phyloP scores from a whole-genome alignment of 2,888 invertebrate species.

The Pediacus dermestoides region DNA sequence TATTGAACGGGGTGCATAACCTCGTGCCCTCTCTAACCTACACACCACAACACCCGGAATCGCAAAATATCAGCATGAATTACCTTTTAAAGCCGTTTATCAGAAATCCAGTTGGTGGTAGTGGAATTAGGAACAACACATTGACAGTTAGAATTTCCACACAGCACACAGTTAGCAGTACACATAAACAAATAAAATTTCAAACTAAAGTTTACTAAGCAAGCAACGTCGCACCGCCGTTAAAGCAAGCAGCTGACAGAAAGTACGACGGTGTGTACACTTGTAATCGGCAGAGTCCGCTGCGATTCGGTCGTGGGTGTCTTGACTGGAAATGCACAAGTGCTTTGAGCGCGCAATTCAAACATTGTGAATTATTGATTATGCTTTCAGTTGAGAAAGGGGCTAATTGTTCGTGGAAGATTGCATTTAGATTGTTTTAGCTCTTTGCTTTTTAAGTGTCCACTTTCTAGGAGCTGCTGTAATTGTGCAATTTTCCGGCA shows the following conservation, averaged over 20 bases:
- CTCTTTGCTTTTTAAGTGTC: conserved; percentile 19
- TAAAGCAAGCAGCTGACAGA: conserved; percentile 68
- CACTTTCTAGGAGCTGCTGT: conserved; percentile 19
- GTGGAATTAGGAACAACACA: conserved; percentile 33
- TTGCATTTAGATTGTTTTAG: conserved; percentile 33
- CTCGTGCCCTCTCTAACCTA: conserved; percentile 47
- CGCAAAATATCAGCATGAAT: conserved; percentile 23
- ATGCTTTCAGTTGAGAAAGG: conserved; percentile 22
- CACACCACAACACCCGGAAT: conserved; percentile 34
- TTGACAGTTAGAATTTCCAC: conserved; percentile 37
- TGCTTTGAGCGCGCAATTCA: conserved; percentile 42
- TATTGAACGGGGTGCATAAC: conserved; percentile 42
- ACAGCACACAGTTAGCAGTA: conserved; percentile 48
- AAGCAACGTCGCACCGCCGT: conserved; percentile 60
- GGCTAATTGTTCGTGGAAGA: conserved; percentile 36
- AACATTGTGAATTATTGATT: conserved; percentile 47
- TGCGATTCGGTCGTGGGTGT: conserved; percentile 36
- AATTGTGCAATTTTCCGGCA: conserved; percentile 19
- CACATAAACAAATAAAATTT: conserved; percentile 50
- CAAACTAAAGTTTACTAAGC: conserved; percentile 50
- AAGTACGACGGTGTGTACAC: conserved; percentile 41
- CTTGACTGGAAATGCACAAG: conserved; percentile 34
- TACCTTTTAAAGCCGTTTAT: conserved; percentile 34
- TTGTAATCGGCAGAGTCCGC: conserved; percentile 41
- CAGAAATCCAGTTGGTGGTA: conserved; percentile 27